Evolutionary conservation across 2,888 invertebrate species (phyloP).

Genomic region (Dynastes grantii): DNA sequence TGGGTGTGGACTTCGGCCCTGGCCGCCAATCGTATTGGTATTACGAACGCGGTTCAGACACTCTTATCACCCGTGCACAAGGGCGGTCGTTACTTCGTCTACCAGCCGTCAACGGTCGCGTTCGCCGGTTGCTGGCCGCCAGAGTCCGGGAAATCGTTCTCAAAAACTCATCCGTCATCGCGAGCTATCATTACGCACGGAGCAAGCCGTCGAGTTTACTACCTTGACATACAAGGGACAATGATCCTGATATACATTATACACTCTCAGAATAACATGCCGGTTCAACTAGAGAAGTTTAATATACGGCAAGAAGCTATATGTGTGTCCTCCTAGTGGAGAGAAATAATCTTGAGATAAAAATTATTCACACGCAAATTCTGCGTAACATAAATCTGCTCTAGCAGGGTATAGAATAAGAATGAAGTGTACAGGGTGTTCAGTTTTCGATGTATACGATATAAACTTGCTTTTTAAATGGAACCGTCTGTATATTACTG

Average conservation of each 20-base stretch:
- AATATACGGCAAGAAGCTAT: too few relatives aligned
- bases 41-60: slow-evolving; percentile 29
- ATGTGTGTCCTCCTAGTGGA: too few relatives aligned
- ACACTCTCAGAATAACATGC: too few relatives aligned
- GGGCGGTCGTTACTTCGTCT: slow-evolving; percentile 33
- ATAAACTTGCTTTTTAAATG: too few relatives aligned
- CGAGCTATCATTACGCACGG: slow-evolving; percentile 1
- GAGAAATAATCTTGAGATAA: too few relatives aligned
- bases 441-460: too few relatives aligned
- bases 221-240: slow-evolving; percentile 27
- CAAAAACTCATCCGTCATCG: slow-evolving; percentile 4
- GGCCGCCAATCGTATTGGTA: slow-evolving; percentile 51
- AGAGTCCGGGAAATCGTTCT: slow-evolving; percentile 37
- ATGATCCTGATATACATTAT: slow-evolving; percentile 8
- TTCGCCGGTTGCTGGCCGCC: not conserved
- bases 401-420: too few relatives aligned
- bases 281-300: too few relatives aligned
- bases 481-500: too few relatives aligned
- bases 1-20: slow-evolving; percentile 58
- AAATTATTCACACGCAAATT: too few relatives aligned
- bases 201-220: not conserved
- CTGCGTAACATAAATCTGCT: too few relatives aligned
- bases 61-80: slow-evolving; percentile 47
- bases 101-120: not conserved
- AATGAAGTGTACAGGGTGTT: too few relatives aligned